Evolutionary conservation across 37 sponge, comb jelly and placozoan species (phyloP).

Genomic region (Bolinopsis microptera): DNA sequence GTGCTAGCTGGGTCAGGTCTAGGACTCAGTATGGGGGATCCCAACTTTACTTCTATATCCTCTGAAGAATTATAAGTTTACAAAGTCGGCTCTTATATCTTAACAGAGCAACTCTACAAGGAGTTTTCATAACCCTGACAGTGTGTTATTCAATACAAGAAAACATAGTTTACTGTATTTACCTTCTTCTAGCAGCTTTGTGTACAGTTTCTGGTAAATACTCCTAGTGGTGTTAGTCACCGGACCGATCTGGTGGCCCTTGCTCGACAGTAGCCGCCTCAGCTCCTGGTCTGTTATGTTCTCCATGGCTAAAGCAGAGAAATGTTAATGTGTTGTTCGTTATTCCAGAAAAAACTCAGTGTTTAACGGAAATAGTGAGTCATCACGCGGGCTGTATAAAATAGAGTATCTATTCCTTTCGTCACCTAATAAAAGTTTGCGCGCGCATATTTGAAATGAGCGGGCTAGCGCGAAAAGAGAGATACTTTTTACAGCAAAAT

Average conservation of each 20-base stretch:
- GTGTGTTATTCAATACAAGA: no score
- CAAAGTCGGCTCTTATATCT: no score
- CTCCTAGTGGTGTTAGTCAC: not conserved
- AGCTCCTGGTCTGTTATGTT: conserved; percentile 29
- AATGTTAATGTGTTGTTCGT: no score
- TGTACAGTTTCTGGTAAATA: conserved; percentile 47
- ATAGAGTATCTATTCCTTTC: not conserved
- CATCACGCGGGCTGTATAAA: no score
- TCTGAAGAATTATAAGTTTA: no score
- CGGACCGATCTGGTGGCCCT: not conserved
- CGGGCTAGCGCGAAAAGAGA: not conserved
- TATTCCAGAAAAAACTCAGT: no score
- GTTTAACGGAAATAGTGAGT: no score
- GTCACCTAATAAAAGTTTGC: not conserved
- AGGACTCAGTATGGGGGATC: not conserved
- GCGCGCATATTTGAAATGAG: not conserved
- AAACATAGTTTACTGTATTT: no score
- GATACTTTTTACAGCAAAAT: not conserved
- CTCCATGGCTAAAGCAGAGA: not conserved
- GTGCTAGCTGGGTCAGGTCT: not conserved
- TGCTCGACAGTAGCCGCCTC: not conserved
- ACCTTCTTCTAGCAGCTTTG: not conserved
- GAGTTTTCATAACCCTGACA: no score
- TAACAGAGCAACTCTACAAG: no score
- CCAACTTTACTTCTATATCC: not conserved